A percentile compares a stretch with the other conserved stretches of the same genome.
Conservation (phyloP, 2,888 invertebrate species). For the Formica aserva region DNA sequence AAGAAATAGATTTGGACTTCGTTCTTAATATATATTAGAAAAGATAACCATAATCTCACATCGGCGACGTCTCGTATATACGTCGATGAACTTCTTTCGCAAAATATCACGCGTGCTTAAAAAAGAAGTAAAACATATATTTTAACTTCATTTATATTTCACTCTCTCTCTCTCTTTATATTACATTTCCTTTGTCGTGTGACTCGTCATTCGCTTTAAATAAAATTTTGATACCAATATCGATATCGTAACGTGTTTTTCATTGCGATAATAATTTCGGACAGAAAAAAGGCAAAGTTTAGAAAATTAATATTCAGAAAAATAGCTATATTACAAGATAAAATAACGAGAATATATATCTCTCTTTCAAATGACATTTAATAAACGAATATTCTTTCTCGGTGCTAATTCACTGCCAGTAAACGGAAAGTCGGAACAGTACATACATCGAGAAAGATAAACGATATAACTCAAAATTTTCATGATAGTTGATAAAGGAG, state of each 20-base stretch:
- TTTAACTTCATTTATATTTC: conserved; percentile 7
- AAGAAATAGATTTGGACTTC: conserved; percentile 20
- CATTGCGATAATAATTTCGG: neutral
- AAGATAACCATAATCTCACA: conserved; percentile 9
- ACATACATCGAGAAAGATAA: neutral
- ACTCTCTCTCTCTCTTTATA: neutral
- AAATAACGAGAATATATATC: neutral
- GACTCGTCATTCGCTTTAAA: neutral
- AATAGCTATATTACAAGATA: neutral
- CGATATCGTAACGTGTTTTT: neutral
- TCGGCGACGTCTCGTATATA: neutral
- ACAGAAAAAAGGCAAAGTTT: neutral
- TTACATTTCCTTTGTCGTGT: neutral
- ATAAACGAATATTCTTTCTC: neutral
- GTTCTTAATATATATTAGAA: conserved; percentile 6
- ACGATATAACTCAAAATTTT: neutral
- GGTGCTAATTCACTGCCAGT: neutral
- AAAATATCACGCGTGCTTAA: neutral
- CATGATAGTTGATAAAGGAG: neutral
- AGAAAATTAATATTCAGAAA: neutral
- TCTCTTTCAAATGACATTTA: neutral
- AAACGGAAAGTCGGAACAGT: neutral
- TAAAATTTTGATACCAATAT: neutral
- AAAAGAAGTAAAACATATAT: neutral
- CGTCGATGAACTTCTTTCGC: neutral